Conservation (phyloP, 2,888 invertebrate species). For the Ormyrus thymus region DNA sequence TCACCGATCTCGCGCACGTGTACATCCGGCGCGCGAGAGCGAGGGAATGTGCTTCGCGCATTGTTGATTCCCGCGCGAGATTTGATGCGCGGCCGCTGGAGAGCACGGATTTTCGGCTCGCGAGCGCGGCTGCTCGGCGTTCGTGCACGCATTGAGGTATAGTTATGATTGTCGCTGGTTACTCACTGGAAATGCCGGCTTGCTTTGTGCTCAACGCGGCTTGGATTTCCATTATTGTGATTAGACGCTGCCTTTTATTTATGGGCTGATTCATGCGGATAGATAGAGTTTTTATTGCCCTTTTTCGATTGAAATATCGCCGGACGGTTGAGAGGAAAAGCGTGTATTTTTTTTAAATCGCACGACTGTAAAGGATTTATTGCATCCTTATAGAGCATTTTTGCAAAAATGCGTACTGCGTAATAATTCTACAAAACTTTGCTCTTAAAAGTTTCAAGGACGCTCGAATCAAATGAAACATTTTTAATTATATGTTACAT, state of each 20-base stretch:
- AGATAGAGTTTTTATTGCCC: too few species aligned
- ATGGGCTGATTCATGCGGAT: too few species aligned
- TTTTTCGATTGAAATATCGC: too few species aligned
- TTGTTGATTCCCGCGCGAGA: not conserved
- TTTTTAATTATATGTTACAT: not conserved
- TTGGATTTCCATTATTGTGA: constrained; percentile 7
- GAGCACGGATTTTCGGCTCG: not conserved
- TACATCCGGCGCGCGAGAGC: not conserved
- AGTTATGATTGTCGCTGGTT: constrained; percentile 5
- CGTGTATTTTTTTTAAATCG: too few species aligned
- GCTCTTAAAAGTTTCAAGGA: too few species aligned
- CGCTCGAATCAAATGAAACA: too few species aligned
- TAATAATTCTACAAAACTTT: too few species aligned
- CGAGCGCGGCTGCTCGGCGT: not conserved
- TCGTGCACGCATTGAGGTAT: not conserved
- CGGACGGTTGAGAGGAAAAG: too few species aligned
- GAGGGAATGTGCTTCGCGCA: too few species aligned
- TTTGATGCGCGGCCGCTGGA: not conserved
- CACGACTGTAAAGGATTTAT: too few species aligned
- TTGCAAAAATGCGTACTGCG: too few species aligned
- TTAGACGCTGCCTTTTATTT: constrained; percentile 9
- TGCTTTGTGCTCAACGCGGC: not conserved
- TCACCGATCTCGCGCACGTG: not conserved
- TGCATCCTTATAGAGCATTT: too few species aligned
- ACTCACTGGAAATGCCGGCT: not conserved